Base-by-base conservation (phyloP, 2,888 invertebrate species). In the Ophion costatus region DNA sequence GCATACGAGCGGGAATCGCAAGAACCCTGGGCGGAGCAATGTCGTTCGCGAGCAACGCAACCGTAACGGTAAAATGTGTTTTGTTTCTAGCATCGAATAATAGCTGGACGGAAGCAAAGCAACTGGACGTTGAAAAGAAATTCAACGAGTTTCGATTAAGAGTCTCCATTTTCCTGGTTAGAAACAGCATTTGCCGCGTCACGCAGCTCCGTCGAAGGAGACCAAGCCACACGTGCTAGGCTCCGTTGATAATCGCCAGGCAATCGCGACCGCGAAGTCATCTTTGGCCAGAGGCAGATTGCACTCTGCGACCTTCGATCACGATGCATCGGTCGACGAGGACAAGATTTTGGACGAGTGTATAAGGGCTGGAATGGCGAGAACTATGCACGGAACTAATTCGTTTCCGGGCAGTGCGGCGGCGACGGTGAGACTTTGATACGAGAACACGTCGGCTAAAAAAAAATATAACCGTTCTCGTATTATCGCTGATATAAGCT, bases 1-100 rank as follows among this genome's bases (percentile, higher is more conserved):
- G 95, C 87, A 96, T 96, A 88, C 95, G 95, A 89, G 95, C 95
- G 29, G 96, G 96, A 59, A 96, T 96, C 90, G 95, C 95, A n/a
- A 95, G 95, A 56, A 61, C 79, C 10, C 42, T 59, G 14, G 69
- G 56, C 20, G 59, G 51, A 22, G 42, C 63, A 5, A 75, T 75
- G 75, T 79, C 83, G 17, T 42, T 75, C 57, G 29, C 79, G 7
- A 63, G 17, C 45, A 17, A 51, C 14, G 51, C 51, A 17, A 17
- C 14, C 17, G 17, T 0, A 5, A 51, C 51, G 51, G 51, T 51
- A 51, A 51, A 38, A 38, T 38, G 38, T 38, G 38, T 38, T 38
- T 38, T 9, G 38, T 38, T 38, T 38, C 38, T 38, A 38, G 38
- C 6, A 38, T 38, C 38, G 38, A 38, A 38, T 38, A 5, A 38